A percentile compares a stretch with the other conserved stretches of the same genome.
These are phyloP conservation scores for Papilio machaon DNA, from an alignment of 1,140 invertebrate species.

Conservation along the genomic window DNA sequence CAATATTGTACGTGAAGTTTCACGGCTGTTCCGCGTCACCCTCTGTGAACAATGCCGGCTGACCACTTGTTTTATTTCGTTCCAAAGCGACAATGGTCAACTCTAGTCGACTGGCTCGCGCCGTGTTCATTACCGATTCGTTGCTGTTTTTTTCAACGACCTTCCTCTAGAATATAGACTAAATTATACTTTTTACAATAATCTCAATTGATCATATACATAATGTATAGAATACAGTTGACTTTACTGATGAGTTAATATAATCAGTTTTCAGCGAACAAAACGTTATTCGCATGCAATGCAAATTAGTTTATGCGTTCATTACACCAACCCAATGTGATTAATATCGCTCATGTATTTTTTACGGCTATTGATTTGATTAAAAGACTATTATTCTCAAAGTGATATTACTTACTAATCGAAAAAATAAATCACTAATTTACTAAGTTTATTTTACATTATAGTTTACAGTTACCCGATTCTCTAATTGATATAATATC, in stretches of 20 bases:
- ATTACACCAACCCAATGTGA: background rate
- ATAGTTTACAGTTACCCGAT: too few species aligned
- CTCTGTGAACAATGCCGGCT: constrained; percentile 44
- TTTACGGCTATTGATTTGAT: background rate
- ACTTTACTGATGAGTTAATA: background rate
- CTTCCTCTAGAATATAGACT: constrained; percentile 38
- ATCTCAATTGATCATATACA: background rate
- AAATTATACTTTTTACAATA: constrained; percentile 38
- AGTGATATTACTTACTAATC: too few species aligned
- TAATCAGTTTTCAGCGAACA: background rate
- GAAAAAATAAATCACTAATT: too few species aligned
- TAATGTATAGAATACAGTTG: background rate
- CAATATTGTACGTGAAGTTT: constrained; percentile 61
- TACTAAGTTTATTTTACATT: too few species aligned
- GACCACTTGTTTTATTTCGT: constrained; percentile 64
- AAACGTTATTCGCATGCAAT: background rate
- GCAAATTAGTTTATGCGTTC: background rate
- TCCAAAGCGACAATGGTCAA: constrained; percentile 51
- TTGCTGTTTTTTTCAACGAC: constrained; percentile 44
- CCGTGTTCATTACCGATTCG: constrained; percentile 62
- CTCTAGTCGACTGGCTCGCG: constrained; percentile 53
- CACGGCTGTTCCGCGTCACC: constrained; percentile 46
- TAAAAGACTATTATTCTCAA: background rate
- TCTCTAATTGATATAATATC: too few species aligned
- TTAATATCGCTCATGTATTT: background rate